Conservation (phyloP, 2,888 invertebrate genomes). For the Orthonevra nobilis region DNA sequence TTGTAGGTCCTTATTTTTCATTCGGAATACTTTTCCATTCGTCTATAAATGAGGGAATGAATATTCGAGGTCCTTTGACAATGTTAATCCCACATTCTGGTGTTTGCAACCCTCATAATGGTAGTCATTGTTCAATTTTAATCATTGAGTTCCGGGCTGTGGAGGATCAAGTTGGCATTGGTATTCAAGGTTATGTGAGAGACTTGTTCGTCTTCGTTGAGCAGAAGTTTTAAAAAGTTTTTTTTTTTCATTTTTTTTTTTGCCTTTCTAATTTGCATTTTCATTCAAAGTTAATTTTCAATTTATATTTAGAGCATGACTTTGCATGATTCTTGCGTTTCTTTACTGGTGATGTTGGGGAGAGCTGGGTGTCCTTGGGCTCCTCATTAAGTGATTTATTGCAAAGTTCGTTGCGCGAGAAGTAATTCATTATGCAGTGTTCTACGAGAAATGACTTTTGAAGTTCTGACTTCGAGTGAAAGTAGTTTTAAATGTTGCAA, state of each 20-base stretch:
- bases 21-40: constrained; percentile 31
- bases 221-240: constrained; percentile 27
- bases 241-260: constrained; percentile 42
- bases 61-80: not conserved
- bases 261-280: constrained; percentile 44
- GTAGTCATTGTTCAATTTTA: constrained; percentile 60
- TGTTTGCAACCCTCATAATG: constrained; percentile 41
- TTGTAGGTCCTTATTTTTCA: constrained; percentile 56
- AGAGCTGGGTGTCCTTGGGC: not conserved
- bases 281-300: constrained; percentile 47
- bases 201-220: constrained; percentile 21
- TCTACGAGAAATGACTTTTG: too few species aligned
- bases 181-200: constrained; percentile 10
- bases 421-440: too few species aligned
- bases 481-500: too few species aligned
- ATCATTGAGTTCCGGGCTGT: constrained; percentile 55
- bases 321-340: not conserved
- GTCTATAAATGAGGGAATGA: not conserved
- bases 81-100: constrained; percentile 41
- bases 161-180: not conserved
- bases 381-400: constrained; percentile 37
- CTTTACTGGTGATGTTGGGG: not conserved
- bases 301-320: constrained; percentile 45
- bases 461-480: too few species aligned
- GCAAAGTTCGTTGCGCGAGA: constrained; percentile 1